These are phyloP conservation scores for Pocillopora damicornis DNA, from an alignment of 64 coral and sea anemone genomes.

Conservation along the genomic window DNA sequence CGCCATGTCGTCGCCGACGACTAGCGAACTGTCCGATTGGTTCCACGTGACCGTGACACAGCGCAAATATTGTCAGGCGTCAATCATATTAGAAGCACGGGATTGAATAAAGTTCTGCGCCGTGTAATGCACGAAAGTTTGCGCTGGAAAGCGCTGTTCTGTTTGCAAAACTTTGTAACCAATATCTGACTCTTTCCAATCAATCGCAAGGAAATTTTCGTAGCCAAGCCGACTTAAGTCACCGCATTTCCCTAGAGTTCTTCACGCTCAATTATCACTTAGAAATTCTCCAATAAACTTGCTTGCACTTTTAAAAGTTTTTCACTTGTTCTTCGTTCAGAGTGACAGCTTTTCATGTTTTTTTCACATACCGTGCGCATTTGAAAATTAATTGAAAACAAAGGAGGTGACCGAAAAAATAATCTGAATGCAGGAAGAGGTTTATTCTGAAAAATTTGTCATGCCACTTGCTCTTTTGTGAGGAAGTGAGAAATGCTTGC, in stretches of 20 bases:
- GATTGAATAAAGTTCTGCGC: background rate
- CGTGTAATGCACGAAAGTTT: background rate
- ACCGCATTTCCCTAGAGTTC: background rate
- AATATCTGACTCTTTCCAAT: background rate
- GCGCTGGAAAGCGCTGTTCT: background rate
- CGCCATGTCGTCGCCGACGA: constrained; percentile 88
- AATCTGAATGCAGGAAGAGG: background rate
- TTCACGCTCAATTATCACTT: background rate
- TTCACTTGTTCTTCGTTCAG: background rate
- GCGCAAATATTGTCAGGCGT: constrained; percentile 74
- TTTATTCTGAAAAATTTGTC: background rate
- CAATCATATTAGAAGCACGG: constrained; percentile 37
- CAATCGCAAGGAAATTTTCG: background rate
- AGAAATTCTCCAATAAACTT: background rate
- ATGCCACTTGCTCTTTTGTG: background rate
- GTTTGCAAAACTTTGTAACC: background rate
- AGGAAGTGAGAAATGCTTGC: background rate
- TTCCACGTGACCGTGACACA: constrained; percentile 29
- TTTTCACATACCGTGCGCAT: background rate
- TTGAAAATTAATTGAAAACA: background rate
- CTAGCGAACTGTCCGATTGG: constrained; percentile 33
- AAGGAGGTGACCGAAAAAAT: background rate
- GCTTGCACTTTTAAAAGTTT: background rate
- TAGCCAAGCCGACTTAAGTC: background rate
- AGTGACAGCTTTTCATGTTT: background rate